Base-by-base conservation (phyloP, 2,797 vertebrate genomes). In the Darevskia nairensis region DNA sequence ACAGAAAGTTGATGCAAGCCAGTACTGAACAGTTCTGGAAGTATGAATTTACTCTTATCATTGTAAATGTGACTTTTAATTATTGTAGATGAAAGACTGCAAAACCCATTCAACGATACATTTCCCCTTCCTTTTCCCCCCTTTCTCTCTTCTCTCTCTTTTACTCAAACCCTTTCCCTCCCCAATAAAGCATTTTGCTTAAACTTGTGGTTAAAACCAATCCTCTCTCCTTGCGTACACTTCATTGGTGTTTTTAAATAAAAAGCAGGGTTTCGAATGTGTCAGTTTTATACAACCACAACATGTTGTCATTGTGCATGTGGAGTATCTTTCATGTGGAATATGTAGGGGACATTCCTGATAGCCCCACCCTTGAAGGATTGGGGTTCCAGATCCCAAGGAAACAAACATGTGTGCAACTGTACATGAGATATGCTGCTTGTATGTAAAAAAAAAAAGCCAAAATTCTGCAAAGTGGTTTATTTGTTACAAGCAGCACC, bases 181-280 rank as follows among this genome's bases (percentile, higher is more conserved):
- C 11, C 19, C 25, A 86, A 8, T 59, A 59, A 15, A 25, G 17
- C 11, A 72, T 32, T 72, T 44, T 35, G 69, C 17, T 71, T 80
- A 69, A 71, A 44, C 64, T 80, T 80, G 32, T 69, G 66, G 25
- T n/a, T 39, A 86, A 80, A 71, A 74, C 72, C 79, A 86, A 61
- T n/a, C 15, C 17, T 59, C 46, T 79, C 8, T 86, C 66, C 68
- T 80, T 25, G 7, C 29, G 35, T 39, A 55, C 11, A 68, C 13
- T 59, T 86, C 69, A 72, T 86, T 86, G 66, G 25, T 55, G 35
- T 59, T 77, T 68, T 80, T 29, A 32, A 79, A 55, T 59, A 71
- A 69, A 64, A 68, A 23, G 29, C 41, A 59, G 66, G 15, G 66
- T 8, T 71, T 79, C 71, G 27, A 39, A 80, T n/a, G 68, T 29